Evolutionary conservation across 2,888 invertebrate species (phyloP).

Genomic region (Ypsolopha sequella): DNA sequence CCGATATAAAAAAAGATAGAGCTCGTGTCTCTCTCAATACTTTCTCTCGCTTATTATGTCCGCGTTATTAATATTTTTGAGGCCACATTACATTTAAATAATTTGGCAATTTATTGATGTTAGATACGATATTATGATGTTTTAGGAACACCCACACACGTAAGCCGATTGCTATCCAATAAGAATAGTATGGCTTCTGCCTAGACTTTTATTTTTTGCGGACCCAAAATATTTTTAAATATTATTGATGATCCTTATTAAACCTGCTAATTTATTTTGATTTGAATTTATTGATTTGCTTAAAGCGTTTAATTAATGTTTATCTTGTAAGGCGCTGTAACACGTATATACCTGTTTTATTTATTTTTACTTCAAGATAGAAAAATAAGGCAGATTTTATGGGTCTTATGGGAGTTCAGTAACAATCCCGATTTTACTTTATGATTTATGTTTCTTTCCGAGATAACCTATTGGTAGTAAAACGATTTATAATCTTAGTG

Average conservation of each 20-base stretch:
- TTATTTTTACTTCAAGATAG: neutral
- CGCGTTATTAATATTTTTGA: constrained; percentile 1
- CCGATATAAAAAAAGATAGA: too few relatives aligned
- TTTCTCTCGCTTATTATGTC: constrained; percentile 1
- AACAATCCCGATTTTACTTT: constrained; percentile 40
- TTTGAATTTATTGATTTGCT: constrained; percentile 10
- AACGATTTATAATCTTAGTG: constrained; percentile 57
- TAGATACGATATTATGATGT: constrained; percentile 36
- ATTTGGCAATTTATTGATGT: constrained; percentile 44
- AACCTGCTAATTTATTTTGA: constrained; percentile 40
- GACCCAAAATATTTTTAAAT: constrained; percentile 31
- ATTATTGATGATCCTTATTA: constrained; percentile 35
- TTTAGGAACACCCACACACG: constrained; percentile 13
- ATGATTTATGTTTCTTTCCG: constrained; percentile 50
- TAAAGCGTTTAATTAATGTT: neutral
- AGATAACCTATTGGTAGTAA: constrained; percentile 49
- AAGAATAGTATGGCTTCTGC: constrained; percentile 18
- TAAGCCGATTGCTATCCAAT: constrained; percentile 19
- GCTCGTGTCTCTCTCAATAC: neutral
- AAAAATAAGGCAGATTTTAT: constrained; percentile 17
- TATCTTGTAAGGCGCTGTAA: neutral
- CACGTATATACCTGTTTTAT: neutral
- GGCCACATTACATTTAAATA: constrained; percentile 35
- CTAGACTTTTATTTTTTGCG: constrained; percentile 27
- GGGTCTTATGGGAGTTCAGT: constrained; percentile 26